Base-by-base conservation (phyloP, 2,113 vertebrate species). In the Phylloscopus trochilus region DNA sequence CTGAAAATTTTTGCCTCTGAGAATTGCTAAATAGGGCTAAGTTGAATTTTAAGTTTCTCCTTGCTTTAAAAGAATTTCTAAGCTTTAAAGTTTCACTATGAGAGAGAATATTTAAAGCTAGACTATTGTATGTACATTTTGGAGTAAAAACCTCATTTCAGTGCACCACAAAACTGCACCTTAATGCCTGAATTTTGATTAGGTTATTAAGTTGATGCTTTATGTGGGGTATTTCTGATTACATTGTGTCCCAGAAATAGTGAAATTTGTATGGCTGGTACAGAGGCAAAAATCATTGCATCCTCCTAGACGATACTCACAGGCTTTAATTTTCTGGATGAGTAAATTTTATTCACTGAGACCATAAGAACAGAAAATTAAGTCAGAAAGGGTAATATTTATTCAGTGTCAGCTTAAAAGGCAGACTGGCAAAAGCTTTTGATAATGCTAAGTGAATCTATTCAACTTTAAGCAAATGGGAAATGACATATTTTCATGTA, bases 321-420 rank as follows among this genome's bases (percentile, higher is more conserved):
- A 53, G 83, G 49, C 76, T 90, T 96, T 95, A 95, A 96, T 96
- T 96, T 96, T 96, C 92, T 78, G 66, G 80, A 70, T 93, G 92
- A 96, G 90, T 93, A 94, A 75, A 68, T 72, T 94, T 95, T 94
- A 84, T 90, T 97, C 69, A 90, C 55, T 69, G 80, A 93, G 52
- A 86, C 86, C 11, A 1, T 80, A 83, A 31, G 53, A 87, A 93
- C 52, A 92, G 92, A 97, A 93, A 92, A 76, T 73, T 69, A 87
- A 89, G 70, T 90, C 22, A 35, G 68, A 91, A 88, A 78, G 53
- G 21, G 28, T 91, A 90, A 63, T 95, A 93, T 80, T 95, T 95
- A 83, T 85, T 97, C 88, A 86, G 31, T 84, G 75, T 94, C 77
- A 49, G 63, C 44, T 84, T 90, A 80, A 58, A 96, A 95, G 26